Evolutionary conservation across 2,888 invertebrate genomes (phyloP).

Genomic region (Agrotis segetum): DNA sequence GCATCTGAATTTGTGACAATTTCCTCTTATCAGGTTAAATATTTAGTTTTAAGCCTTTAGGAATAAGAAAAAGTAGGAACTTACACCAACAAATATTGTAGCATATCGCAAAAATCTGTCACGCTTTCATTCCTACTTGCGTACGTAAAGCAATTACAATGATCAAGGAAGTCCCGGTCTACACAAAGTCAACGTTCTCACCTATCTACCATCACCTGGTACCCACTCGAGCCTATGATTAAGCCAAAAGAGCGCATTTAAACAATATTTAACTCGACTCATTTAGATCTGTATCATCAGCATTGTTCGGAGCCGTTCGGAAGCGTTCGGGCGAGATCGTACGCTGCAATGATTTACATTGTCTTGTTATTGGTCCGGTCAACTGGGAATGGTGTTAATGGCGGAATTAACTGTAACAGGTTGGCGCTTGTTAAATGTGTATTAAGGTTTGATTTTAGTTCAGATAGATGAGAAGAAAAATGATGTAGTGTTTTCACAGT

Average conservation of each 20-base stretch:
- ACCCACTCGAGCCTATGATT: constrained; percentile 68
- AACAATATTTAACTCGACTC: constrained; percentile 69
- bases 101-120: constrained; percentile 45
- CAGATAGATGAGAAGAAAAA: constrained; percentile 17
- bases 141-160: constrained; percentile 51
- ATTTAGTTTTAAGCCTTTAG: neutral
- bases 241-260: constrained; percentile 70
- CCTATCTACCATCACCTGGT: constrained; percentile 64
- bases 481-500: neutral
- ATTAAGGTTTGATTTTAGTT: constrained; percentile 48
- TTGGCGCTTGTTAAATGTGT: constrained; percentile 55
- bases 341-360: constrained; percentile 68
- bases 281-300: constrained; percentile 64
- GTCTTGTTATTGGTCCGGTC: constrained; percentile 69
- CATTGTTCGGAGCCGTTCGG: constrained; percentile 66
- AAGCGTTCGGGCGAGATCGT: constrained; percentile 61
- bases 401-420: constrained; percentile 58
- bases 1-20: neutral
- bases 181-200: constrained; percentile 60
- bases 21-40: neutral
- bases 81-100: constrained; percentile 1
- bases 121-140: constrained; percentile 53
- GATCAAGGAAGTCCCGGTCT: constrained; percentile 46
- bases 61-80: constrained; percentile 1
- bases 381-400: constrained; percentile 66